A percentile compares a stretch with the other conserved stretches of the same genome.
These are phyloP conservation scores for Microctenopoma stevenorrisi DNA, from an alignment of 2,797 vertebrate species.

Conservation along the genomic window DNA sequence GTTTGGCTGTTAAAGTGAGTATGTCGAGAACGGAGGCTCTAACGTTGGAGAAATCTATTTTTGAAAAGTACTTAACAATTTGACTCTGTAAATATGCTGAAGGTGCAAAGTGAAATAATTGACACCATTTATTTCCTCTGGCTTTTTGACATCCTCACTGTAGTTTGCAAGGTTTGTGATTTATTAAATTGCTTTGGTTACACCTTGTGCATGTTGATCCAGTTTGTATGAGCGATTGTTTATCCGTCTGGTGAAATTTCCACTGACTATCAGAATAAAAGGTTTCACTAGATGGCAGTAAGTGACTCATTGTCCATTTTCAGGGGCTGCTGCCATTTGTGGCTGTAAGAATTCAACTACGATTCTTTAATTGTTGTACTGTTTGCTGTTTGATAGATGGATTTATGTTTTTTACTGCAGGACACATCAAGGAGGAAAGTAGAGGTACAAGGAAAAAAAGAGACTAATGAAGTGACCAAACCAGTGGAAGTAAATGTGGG, in stretches of 20 bases:
- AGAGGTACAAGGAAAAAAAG: background rate
- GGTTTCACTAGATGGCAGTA: slow-evolving; percentile 69
- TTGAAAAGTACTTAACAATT: slow-evolving; percentile 32
- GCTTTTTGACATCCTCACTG: slow-evolving; percentile 30
- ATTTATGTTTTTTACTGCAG: background rate
- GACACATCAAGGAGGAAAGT: background rate
- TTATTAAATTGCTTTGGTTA: slow-evolving; percentile 63
- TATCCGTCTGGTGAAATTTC: background rate
- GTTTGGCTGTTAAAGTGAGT: slow-evolving; percentile 14
- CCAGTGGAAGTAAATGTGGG: slow-evolving; percentile 51
- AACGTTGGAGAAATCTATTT: slow-evolving; percentile 34
- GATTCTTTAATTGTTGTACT: background rate
- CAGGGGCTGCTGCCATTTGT: background rate
- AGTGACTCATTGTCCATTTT: background rate
- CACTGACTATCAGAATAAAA: background rate
- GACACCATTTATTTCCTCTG: slow-evolving; percentile 5
- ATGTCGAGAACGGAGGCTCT: slow-evolving; percentile 17
- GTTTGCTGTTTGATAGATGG: background rate
- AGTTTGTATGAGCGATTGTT: background rate
- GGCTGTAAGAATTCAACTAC: no score
- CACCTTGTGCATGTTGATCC: slow-evolving; percentile 14
- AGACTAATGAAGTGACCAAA: slow-evolving; percentile 3
- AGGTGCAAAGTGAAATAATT: slow-evolving; percentile 6
- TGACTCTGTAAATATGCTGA: slow-evolving; percentile 54
- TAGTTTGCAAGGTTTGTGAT: slow-evolving; percentile 52